Base-by-base conservation (phyloP, 2,113 vertebrate genomes). In the Lepidothrix coronata region DNA sequence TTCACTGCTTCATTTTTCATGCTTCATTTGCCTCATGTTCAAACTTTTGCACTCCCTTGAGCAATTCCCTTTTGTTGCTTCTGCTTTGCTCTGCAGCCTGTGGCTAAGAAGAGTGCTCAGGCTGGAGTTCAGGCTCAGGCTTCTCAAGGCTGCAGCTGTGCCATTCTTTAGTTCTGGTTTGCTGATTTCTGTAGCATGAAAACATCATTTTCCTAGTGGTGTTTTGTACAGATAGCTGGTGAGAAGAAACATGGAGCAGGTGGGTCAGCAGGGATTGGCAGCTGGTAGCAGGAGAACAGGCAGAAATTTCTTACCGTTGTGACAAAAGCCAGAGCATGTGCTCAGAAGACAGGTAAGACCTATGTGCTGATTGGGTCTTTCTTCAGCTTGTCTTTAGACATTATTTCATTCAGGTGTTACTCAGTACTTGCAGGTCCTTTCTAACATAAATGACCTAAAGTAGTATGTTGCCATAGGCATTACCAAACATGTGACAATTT, bases 21-120 rank as follows among this genome's bases (percentile, higher is more conserved):
- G 93, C 96, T 97, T 97, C 96, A 96, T 96, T 97, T 96, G 77
- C 76, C 66, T 93, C 92, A 91, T 92, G 96, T 57, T 97, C 95
- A 93, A 96, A 97, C 95, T 97, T 96, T 94, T 94, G 76, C 95
- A 93, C 84, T 97, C 96, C 92, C 93, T 92, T 88, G 95, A 96
- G 96, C 91, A 84, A 96, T 95, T 93, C 80, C 91, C 85, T 95
- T 95, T 93, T 95, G 95, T 96, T 91, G 79, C 80, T 87, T 70
- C 91, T 85, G 91, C 77, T 94, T 93, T 91, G 62, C 95, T 82
- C 83, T 92, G 91, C 73, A 93, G 96, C 91, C 93, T 92, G 70
- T 91, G 96, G 95, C 83, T 93, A 91, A 67, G 73, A 48, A 1
- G 10, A 96, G 80, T 30, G 66, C 83, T 93, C 83, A 85, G 92